A percentile compares a stretch with the other conserved stretches of the same genome.
Evolutionary conservation across 2,888 invertebrate species (phyloP).

Genomic region (Aphidoletes aphidimyza): DNA sequence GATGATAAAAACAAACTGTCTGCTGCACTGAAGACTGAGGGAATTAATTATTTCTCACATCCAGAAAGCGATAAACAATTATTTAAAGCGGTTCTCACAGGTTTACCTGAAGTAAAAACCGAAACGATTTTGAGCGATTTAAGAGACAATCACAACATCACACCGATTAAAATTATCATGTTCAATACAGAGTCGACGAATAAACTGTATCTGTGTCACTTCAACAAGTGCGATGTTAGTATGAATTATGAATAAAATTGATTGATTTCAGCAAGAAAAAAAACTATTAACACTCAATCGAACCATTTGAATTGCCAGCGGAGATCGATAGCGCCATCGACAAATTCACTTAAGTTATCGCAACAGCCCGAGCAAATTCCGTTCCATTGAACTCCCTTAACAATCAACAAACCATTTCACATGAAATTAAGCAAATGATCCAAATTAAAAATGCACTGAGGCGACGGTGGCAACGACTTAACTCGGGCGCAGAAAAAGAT

Average conservation of each 20-base stretch:
- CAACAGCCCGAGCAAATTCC: background rate
- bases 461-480: background rate
- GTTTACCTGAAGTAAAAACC: background rate
- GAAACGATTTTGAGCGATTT: background rate
- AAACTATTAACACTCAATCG: background rate
- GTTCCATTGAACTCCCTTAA: background rate
- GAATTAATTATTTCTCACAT: constrained; percentile 4
- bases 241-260: background rate
- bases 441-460: background rate
- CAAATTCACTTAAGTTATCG: background rate
- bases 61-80: background rate
- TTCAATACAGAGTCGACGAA: background rate
- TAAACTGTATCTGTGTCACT: constrained; percentile 23
- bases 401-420: background rate
- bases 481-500: background rate
- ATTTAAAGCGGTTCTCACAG: background rate
- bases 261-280: no score
- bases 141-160: background rate
- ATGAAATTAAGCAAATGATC: background rate
- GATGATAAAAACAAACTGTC: background rate
- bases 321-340: background rate
- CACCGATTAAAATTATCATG: constrained; percentile 8
- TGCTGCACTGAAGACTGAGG: background rate
- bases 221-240: background rate
- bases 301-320: background rate